A percentile compares a stretch with the other conserved stretches of the same genome.
These are phyloP conservation scores for Drosophila bocki DNA, from an alignment of 1,140 invertebrate genomes.

Conservation along the genomic window DNA sequence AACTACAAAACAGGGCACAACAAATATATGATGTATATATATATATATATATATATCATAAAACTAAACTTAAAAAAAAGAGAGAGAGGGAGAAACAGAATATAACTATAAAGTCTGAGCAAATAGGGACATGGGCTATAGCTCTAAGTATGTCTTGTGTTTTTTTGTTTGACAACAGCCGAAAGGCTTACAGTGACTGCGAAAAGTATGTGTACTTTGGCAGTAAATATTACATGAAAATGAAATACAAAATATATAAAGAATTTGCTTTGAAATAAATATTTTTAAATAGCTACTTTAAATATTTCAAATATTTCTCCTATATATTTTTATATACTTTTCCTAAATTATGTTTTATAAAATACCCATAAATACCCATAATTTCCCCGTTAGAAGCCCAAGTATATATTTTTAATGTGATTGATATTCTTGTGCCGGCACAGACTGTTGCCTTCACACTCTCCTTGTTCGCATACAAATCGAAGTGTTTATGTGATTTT, in stretches of 20 bases:
- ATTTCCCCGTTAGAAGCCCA: not conserved
- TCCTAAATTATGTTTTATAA: not conserved
- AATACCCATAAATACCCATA: not conserved
- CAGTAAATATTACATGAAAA: not conserved
- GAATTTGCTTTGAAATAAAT: no score
- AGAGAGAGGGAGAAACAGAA: slow-evolving; percentile 16
- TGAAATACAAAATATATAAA: not conserved
- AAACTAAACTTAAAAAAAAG: slow-evolving; percentile 38
- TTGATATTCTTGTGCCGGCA: slow-evolving; percentile 21
- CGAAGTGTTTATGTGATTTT: slow-evolving; percentile 68
- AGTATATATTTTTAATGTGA: not conserved
- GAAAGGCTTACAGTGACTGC: slow-evolving; percentile 4
- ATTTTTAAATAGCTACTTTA: no score
- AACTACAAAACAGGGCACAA: slow-evolving; percentile 6
- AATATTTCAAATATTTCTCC: not conserved
- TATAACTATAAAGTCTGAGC: slow-evolving; percentile 59
- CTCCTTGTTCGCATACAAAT: slow-evolving; percentile 47
- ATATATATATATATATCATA: slow-evolving; percentile 19
- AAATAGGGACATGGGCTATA: slow-evolving; percentile 45
- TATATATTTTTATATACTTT: not conserved
- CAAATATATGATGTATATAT: slow-evolving; percentile 5
- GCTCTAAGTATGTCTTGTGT: not conserved
- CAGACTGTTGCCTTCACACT: slow-evolving; percentile 29
- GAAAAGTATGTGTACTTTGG: slow-evolving; percentile 1
- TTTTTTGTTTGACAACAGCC: slow-evolving; percentile 3